Evolutionary conservation across 2,888 invertebrate genomes (phyloP).

Genomic region (Idaea dimidiata): DNA sequence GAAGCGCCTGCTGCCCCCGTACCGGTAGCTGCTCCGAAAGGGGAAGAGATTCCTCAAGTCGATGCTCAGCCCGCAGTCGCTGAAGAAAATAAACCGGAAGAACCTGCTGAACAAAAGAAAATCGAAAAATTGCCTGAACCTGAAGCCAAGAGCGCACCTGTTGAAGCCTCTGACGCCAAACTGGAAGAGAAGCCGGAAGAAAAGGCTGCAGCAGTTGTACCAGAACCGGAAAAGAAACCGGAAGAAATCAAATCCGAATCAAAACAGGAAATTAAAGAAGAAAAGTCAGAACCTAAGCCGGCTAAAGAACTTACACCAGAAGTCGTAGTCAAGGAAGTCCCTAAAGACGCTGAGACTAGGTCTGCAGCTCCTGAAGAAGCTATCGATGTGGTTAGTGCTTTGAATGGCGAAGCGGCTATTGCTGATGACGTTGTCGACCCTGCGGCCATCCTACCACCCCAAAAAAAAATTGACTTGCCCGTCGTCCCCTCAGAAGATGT

Average conservation of each 20-base stretch:
- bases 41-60: slow-evolving; percentile 38
- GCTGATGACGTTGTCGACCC: slow-evolving; percentile 61
- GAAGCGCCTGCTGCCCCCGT: slow-evolving; percentile 43
- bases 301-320: slow-evolving; percentile 41
- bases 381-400: slow-evolving; percentile 57
- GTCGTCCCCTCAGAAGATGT: slow-evolving; percentile 48
- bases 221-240: slow-evolving; percentile 44
- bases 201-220: slow-evolving; percentile 35
- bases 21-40: slow-evolving; percentile 29
- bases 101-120: slow-evolving; percentile 38
- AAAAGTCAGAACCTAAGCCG: slow-evolving; percentile 38
- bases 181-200: slow-evolving; percentile 36
- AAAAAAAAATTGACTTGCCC: slow-evolving; percentile 61
- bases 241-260: slow-evolving; percentile 38
- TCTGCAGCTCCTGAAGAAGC: slow-evolving; percentile 43
- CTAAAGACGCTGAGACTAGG: slow-evolving; percentile 46
- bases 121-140: slow-evolving; percentile 39
- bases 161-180: slow-evolving; percentile 28
- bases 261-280: slow-evolving; percentile 36
- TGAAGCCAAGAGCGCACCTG: slow-evolving; percentile 41
- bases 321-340: slow-evolving; percentile 53
- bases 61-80: slow-evolving; percentile 39
- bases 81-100: slow-evolving; percentile 40
- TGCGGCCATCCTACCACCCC: slow-evolving; percentile 48
- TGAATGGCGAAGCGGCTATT: slow-evolving; percentile 52